Evolutionary conservation across 2,113 vertebrate genomes (phyloP), one percentile per base, ranked within the genome.

Genomic region (Neodontobutis hainanensis): DNA sequence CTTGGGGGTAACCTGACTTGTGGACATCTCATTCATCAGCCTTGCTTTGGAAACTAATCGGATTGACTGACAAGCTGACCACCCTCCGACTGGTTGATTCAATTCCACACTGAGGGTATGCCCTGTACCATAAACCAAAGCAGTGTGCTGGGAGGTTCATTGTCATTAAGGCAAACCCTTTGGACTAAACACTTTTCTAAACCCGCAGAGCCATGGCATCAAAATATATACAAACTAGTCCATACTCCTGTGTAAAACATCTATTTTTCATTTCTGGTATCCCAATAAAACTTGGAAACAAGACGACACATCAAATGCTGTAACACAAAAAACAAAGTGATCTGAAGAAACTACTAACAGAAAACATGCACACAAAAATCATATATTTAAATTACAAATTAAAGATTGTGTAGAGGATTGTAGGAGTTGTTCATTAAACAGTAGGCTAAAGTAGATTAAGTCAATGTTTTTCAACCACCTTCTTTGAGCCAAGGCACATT

Each of bases 11-110:
- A 14, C 35, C 15, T 8, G 2, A 3, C 10, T 1, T 2, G 12
- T 9, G 27, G 8, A 46, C 48, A 11, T 7, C 36, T 52, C 10
- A 40, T 60, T 51, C n/a, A 35, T 38, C 34, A 5, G 3, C 49
- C 43, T 16, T 16, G 38, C 19, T 15, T 58, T 27, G 42, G 48
- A 48, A 15, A 61, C 61, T 49, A 46, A 74, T 67, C 35, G 34
- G 19, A n/a, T 3, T 56, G 64, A 74, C 42, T 67, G 71, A 73
- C 71, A 61, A 15, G 36, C 10, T 12, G 34, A 35, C 45, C 61
- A 15, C 16, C 44, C 27, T 27, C 45, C 34, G 2, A 8, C n/a
- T 4, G 5, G 19, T 64, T 14, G 5, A 50, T 58, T 11, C 12
- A 5, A 4, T 8, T 1, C 6, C 44, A 14, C 19, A 27, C 52